Conservation (phyloP, 2,797 vertebrate species). For the Otolemur crassicaudatus region DNA sequence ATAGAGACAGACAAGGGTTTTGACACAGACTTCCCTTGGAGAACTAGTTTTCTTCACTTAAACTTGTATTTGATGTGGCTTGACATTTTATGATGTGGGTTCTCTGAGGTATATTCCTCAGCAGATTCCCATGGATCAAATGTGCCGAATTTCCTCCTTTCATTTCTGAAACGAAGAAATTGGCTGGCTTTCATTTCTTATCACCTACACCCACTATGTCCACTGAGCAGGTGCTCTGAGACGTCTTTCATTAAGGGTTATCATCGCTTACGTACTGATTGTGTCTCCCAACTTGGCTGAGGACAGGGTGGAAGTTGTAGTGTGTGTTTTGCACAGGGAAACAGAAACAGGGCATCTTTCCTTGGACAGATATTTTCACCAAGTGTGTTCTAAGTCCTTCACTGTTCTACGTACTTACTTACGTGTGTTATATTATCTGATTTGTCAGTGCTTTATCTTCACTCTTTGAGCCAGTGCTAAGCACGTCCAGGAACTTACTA, state of each 20-base stretch:
- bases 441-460: not conserved
- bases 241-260: not conserved
- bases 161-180: no score
- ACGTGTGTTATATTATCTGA: not conserved
- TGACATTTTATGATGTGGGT: not conserved
- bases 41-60: not conserved
- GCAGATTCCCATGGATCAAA: not conserved
- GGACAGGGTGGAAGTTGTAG: no score
- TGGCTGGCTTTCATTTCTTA: not conserved
- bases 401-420: not conserved
- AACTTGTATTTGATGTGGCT: not conserved
- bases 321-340: not conserved
- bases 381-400: not conserved
- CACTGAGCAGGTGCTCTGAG: not conserved
- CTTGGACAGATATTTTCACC: not conserved
- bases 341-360: not conserved
- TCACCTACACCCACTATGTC: not conserved
- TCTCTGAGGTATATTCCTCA: not conserved
- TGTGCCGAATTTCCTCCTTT: fast-evolving
- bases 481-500: not conserved
- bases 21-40: not conserved
- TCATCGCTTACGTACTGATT: not conserved
- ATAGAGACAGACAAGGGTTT: not conserved
- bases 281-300: not conserved
- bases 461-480: not conserved